A percentile compares a stretch with the other conserved stretches of the same genome.
Evolutionary conservation across 2,888 invertebrate species (phyloP).

Genomic region (Galerucella pusilla): DNA sequence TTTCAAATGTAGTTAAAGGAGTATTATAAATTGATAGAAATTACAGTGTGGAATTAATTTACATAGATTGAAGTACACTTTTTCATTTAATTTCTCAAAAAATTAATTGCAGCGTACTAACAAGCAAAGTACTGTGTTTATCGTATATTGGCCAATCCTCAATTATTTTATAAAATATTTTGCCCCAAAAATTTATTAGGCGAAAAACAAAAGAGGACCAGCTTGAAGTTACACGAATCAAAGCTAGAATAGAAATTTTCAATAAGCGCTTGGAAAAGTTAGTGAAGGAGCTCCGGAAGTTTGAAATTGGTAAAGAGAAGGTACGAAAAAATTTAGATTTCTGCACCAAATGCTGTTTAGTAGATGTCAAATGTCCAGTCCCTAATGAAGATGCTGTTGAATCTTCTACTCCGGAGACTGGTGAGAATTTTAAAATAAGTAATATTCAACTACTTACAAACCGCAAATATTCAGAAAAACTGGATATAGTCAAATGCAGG

Average conservation of each 20-base stretch:
- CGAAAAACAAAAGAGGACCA: conserved; percentile 30
- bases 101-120: too few species aligned
- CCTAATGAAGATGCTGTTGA: not conserved
- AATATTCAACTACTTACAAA: too few species aligned
- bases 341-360: conserved; percentile 37
- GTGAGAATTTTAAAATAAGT: not conserved
- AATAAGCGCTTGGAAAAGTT: conserved; percentile 20
- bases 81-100: too few species aligned
- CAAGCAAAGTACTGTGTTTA: too few species aligned
- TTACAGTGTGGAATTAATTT: too few species aligned
- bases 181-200: not conserved
- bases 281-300: conserved; percentile 6
- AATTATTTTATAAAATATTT: too few species aligned
- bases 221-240: conserved; percentile 4
- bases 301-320: not conserved
- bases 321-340: conserved; percentile 24
- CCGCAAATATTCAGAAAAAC: too few species aligned
- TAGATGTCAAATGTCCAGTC: not conserved
- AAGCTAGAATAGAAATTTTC: conserved; percentile 11
- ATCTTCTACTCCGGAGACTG: not conserved
- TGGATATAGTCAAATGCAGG: too few species aligned
- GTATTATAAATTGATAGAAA: too few species aligned
- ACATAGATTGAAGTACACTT: too few species aligned
- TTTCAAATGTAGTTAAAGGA: too few species aligned
- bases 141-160: too few species aligned